A percentile compares a stretch with the other conserved stretches of the same genome.
phyloP scores from a whole-genome alignment of 2,113 vertebrate species.

The Tetrax tetrax region DNA sequence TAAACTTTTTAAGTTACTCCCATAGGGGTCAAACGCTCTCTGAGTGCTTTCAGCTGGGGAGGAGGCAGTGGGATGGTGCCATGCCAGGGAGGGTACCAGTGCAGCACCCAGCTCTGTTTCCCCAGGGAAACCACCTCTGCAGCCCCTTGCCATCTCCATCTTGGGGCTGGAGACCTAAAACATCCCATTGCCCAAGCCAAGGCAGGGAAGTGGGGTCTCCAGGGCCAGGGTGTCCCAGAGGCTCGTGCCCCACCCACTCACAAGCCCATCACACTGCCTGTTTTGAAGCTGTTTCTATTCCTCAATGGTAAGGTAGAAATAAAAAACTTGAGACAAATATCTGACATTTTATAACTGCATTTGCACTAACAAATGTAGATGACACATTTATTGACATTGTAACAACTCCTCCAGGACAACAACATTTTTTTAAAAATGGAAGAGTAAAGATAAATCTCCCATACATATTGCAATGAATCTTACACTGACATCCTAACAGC shows the following conservation, averaged over 20 bases:
- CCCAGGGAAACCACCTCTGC: not conserved
- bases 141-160: not conserved
- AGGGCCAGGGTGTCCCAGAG: not conserved
- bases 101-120: not conserved
- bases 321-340: constrained; percentile 1
- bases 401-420: constrained; percentile 71
- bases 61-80: not conserved
- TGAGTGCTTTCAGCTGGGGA: not conserved
- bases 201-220: not conserved
- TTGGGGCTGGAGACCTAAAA: not conserved
- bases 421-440: not conserved
- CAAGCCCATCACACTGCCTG: accelerated
- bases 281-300: not conserved
- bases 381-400: constrained; percentile 60
- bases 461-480: constrained; percentile 66
- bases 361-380: constrained; percentile 53
- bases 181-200: not conserved
- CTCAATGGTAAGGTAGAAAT: not conserved
- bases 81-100: not conserved
- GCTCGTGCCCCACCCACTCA: not conserved
- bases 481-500: constrained; percentile 61
- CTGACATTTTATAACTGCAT: constrained; percentile 49
- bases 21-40: accelerated
- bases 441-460: constrained; percentile 64
- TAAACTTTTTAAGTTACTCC: not conserved